Base-by-base conservation (phyloP, 2,888 invertebrate species). In the Tetropium fuscum region DNA sequence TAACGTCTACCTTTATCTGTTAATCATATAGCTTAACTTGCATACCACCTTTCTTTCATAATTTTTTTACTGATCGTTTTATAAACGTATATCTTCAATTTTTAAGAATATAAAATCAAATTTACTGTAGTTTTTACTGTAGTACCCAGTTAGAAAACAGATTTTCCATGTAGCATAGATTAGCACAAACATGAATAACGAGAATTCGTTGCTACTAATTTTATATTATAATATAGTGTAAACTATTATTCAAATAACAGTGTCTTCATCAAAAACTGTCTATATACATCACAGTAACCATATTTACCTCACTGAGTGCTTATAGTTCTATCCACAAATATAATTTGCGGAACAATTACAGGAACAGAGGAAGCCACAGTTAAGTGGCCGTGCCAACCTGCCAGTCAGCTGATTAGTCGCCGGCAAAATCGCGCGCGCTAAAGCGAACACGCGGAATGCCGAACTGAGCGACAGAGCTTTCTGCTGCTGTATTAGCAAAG, bases 271-370 rank as follows among this genome's bases (percentile, higher is more conserved):
- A 69, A 65, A 65, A 66, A 64, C 64, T 69, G 68, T 70, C 61
- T 68, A 71, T 70, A 72, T 73, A 71, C 72, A 77, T 78, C 76
- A 75, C 74, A 77, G 77, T 77, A 77, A 79, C 76, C 74, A 76
- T 78, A 78, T 79, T 79, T 77, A 72, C 75, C 62, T 76, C 74
- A 70, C 71, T 67, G 73, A 74, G 72, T 74, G 77, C 76, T 74
- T 74, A 74, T 66, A 79, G 78, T 80, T 78, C 76, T 75, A 78
- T 73, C 79, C 79, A 74, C 79, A 79, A 80, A 80, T 77, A 79
- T 79, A 80, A 80, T 80, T 80, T 80, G 80, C 77, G 80, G 80
- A 78, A 79, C 80, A 80, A 80, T 80, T 80, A 80, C 80, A 73
- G 75, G 74, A 68, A 71, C 75, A 77, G 75, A 78, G 79, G 76